phyloP scores from a whole-genome alignment of 1,140 invertebrate genomes.

The Drosophila sp. region DNA sequence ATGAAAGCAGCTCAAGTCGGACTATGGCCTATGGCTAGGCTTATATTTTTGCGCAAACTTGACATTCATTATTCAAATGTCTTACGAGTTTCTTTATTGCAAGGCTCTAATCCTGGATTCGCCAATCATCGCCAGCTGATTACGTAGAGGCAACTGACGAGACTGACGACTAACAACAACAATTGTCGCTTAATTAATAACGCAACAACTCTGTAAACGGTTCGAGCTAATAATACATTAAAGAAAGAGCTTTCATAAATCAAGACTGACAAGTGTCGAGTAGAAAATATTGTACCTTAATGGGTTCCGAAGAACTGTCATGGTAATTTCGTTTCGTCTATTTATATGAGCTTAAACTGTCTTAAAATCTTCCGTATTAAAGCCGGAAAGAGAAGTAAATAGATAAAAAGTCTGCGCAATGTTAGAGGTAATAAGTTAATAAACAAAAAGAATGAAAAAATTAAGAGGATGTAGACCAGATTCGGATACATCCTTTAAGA shows the following conservation, averaged over 20 bases:
- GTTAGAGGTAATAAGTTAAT: too few relatives aligned
- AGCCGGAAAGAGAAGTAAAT: neutral
- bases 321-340: conserved; percentile 1
- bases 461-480: too few relatives aligned
- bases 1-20: conserved; percentile 34
- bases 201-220: conserved; percentile 23
- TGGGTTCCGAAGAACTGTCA: conserved; percentile 15
- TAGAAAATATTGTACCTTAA: conserved; percentile 8
- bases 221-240: conserved; percentile 23
- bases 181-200: conserved; percentile 73
- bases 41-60: conserved; percentile 64
- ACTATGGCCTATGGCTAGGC: conserved; percentile 35
- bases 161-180: conserved; percentile 24
- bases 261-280: neutral
- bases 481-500: too few relatives aligned
- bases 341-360: conserved; percentile 34
- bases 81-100: conserved; percentile 41
- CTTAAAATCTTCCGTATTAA: conserved; percentile 60
- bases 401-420: too few relatives aligned
- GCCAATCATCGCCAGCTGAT: conserved; percentile 67
- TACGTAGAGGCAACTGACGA: conserved; percentile 43
- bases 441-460: too few relatives aligned
- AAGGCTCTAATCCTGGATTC: conserved; percentile 58
- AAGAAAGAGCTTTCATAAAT: conserved; percentile 57
- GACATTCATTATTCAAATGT: conserved; percentile 73